phyloP scores from a whole-genome alignment of 2,113 vertebrate species.

The Vidua chalybeata region DNA sequence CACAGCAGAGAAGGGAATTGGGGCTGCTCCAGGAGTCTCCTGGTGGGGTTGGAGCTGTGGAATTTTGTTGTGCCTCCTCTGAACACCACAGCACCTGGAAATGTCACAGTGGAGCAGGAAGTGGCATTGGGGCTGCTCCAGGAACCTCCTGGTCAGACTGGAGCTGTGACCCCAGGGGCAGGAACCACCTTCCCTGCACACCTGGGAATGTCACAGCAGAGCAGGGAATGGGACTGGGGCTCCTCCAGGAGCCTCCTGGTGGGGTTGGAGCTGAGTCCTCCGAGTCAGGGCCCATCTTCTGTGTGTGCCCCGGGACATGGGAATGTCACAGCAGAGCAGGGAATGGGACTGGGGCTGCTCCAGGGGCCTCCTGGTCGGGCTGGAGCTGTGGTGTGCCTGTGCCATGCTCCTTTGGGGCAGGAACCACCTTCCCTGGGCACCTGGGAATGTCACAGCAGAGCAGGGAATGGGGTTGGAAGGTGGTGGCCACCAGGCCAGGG shows the following conservation, averaged over 20 bases:
- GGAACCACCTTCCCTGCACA: background rate
- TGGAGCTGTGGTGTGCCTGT: background rate
- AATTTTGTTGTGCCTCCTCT: background rate
- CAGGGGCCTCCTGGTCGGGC: background rate
- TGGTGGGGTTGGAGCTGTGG: rapidly evolving
- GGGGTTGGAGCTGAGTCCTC: too few species aligned
- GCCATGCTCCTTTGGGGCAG: background rate
- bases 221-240: background rate
- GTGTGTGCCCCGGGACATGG: background rate
- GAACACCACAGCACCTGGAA: rapidly evolving
- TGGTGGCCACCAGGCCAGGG: background rate
- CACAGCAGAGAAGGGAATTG: rapidly evolving
- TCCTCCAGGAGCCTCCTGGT: too few species aligned
- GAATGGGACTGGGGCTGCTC: background rate
- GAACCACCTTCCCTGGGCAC: rapidly evolving
- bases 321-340: background rate
- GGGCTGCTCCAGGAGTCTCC: background rate
- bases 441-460: background rate
- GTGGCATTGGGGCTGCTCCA: too few species aligned
- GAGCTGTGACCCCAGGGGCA: too few species aligned
- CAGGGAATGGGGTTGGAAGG: background rate
- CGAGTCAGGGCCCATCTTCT: too few species aligned
- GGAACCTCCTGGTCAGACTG: too few species aligned
- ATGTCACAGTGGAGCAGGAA: background rate
- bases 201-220: background rate